These are phyloP conservation scores for Himantopus leucocephalus DNA, from an alignment of 2,113 vertebrate genomes.

Conservation along the genomic window DNA sequence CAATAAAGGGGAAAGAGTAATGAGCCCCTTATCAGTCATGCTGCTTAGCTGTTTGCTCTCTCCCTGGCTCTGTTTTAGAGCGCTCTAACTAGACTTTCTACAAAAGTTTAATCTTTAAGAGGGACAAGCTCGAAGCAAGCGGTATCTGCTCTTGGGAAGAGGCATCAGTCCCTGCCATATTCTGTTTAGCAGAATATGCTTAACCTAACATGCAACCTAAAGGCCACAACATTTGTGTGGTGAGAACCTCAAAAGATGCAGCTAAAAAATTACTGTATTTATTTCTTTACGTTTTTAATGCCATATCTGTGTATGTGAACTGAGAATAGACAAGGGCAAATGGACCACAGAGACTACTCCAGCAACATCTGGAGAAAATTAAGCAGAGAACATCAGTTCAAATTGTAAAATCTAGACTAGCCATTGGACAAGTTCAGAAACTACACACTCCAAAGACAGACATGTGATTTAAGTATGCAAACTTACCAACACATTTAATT, in stretches of 20 bases:
- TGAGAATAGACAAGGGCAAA: neutral
- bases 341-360: neutral
- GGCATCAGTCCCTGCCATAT: neutral
- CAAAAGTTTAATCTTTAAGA: neutral
- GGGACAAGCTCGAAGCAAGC: neutral
- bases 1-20: neutral
- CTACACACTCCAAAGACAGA: neutral
- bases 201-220: neutral
- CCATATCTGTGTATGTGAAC: neutral
- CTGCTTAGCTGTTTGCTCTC: neutral
- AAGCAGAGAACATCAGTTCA: neutral
- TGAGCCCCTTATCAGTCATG: neutral
- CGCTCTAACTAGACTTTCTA: neutral
- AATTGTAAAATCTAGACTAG: neutral
- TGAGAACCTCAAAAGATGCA: neutral
- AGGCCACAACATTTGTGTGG: neutral
- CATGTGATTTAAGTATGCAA: neutral
- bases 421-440: neutral
- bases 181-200: neutral
- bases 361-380: neutral
- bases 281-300: neutral
- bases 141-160: neutral
- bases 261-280: neutral
- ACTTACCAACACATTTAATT: conserved; percentile 80
- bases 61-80: neutral